Evolutionary conservation across 1,140 invertebrate genomes (phyloP), one percentile per base, ranked within the genome.

Genomic region (Linepithema humile): DNA sequence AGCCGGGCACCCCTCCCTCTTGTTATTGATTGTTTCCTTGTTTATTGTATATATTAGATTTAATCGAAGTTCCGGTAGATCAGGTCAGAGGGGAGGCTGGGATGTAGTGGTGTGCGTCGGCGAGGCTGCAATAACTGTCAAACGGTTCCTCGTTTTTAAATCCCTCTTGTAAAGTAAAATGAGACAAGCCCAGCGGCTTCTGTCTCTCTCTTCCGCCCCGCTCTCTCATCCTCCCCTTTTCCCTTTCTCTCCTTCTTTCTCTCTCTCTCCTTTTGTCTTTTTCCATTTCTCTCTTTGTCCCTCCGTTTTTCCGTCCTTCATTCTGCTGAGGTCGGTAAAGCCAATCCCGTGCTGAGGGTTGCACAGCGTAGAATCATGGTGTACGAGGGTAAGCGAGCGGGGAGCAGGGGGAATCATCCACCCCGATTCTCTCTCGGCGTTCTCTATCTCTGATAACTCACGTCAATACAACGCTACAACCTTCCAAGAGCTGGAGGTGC

Each of bases 11-110:
- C 77, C 70, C 65, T n/a, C 72, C 55, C 53, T n/a, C 75, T 69
- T 70, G 88, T 93, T 94, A 94, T 94, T 93, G 93, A 94, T 94
- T 94, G 93, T 93, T 91, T 92, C 88, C 93, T 92, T 93, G 93
- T 94, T 93, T 94, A 94, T 94, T 93, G 92, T 94, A 94, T 94
- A 94, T 94, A 94, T 94, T 94, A 94, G 91, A 94, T 94, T 94
- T 94, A 94, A 94, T 94, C 92, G 87, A 87, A 90, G 84, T 90
- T 65, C 59, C 69, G 43, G 77, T 80, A 80, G 75, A 80, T 80
- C 75, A 80, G 82, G 65, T 83, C 60, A 74, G 84, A 82, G 65
- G 72, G 73, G 32, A 50, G 67, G 70, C 55, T 62, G 53, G 26
- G 50, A 72, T 35, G 53, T 55, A 53, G 73, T 57, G 57, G 59